A percentile compares a stretch with the other conserved stretches of the same genome.
Conservation (phyloP, 2,888 invertebrate species). For the Lissonota sp. region DNA sequence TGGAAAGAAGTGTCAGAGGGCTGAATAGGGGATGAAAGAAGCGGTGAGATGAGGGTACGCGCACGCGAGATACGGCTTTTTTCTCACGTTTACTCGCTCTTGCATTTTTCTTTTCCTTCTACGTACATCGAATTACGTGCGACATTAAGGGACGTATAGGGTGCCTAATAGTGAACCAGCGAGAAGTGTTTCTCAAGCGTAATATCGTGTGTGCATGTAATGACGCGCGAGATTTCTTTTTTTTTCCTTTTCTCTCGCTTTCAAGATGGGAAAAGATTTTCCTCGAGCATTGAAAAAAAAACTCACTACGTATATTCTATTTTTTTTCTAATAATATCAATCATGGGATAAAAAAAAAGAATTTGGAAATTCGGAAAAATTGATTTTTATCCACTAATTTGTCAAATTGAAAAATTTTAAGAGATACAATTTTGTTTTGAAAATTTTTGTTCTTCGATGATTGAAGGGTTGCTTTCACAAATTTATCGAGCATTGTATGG, state of each 20-base stretch:
- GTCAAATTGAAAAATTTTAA: no score
- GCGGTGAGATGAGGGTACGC: slow-evolving; percentile 46
- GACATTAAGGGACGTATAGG: slow-evolving; percentile 10
- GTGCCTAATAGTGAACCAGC: slow-evolving; percentile 41
- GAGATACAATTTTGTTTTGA: no score
- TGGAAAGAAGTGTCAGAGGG: slow-evolving; percentile 61
- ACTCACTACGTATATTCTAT: background rate
- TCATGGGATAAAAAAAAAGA: no score
- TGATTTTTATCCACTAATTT: no score
- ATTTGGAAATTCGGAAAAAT: no score
- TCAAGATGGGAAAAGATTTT: slow-evolving; percentile 55
- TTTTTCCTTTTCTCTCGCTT: slow-evolving; percentile 33
- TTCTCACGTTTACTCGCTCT: slow-evolving; percentile 25
- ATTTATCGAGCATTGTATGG: background rate
- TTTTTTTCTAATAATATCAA: no score
- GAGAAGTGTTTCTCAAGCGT: slow-evolving; percentile 58
- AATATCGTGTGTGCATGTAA: slow-evolving; percentile 51
- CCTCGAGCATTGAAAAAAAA: slow-evolving; percentile 31
- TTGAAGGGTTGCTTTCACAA: background rate
- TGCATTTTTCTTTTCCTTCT: slow-evolving; percentile 14
- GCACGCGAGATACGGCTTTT: slow-evolving; percentile 46
- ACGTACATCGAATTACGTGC: slow-evolving; percentile 11
- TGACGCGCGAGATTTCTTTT: slow-evolving; percentile 54
- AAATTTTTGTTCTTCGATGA: no score
- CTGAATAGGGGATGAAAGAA: slow-evolving; percentile 52